A percentile compares a stretch with the other conserved stretches of the same genome.
These are phyloP conservation scores for Myiagra hebetior DNA, from an alignment of 2,113 vertebrate genomes.

Conservation along the genomic window DNA sequence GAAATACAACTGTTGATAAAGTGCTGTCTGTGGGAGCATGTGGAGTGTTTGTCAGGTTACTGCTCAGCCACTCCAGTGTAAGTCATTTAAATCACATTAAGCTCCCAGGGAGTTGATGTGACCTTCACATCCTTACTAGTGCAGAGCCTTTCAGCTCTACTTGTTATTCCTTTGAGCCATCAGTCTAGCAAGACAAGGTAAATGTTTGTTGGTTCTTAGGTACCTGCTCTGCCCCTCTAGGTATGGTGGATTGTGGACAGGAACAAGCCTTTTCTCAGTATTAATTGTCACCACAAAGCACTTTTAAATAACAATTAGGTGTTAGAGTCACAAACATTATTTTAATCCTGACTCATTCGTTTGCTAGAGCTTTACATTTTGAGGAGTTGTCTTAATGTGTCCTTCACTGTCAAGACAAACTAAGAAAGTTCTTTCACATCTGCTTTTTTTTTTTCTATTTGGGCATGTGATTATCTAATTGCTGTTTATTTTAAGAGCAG, in stretches of 20 bases:
- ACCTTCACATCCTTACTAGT: background rate
- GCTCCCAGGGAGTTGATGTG: background rate
- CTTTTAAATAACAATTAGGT: background rate
- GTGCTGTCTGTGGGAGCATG: background rate
- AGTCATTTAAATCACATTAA: constrained; percentile 1
- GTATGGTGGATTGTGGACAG: background rate
- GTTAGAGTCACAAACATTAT: background rate
- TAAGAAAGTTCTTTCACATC: background rate
- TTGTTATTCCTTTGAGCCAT: background rate
- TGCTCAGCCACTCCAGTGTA: background rate
- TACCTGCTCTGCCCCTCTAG: background rate
- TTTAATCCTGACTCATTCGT: background rate
- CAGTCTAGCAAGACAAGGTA: background rate
- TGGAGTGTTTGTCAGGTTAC: background rate
- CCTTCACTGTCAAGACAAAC: background rate
- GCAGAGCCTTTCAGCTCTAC: background rate
- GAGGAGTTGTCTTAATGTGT: background rate
- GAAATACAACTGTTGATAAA: background rate
- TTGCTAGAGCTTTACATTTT: background rate
- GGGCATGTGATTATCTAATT: background rate
- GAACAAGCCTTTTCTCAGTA: background rate
- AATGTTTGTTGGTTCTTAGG: background rate
- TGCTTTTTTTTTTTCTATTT: background rate
- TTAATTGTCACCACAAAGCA: background rate
- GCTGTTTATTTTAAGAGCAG: constrained; percentile 23